Evolutionary conservation across 2,113 vertebrate genomes (phyloP).

Genomic region (Columbina picui): DNA sequence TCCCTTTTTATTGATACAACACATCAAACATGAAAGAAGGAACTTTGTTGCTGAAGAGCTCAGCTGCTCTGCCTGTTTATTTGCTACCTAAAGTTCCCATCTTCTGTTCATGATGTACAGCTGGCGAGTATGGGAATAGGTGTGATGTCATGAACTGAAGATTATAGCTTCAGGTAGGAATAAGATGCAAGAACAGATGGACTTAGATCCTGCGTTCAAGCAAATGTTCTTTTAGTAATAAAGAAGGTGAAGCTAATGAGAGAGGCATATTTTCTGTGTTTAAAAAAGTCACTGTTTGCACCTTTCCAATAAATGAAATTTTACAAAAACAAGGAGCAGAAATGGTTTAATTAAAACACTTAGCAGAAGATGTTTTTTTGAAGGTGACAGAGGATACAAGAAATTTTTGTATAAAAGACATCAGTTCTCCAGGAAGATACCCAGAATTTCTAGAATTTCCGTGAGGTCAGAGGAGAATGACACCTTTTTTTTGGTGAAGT

Average conservation of each 20-base stretch:
- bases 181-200: slow-evolving; percentile 37
- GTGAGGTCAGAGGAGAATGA: neutral
- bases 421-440: neutral
- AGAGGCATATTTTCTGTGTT: neutral
- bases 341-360: neutral
- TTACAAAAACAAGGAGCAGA: neutral
- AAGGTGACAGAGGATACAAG: neutral
- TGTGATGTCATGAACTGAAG: neutral
- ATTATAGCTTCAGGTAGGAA: slow-evolving; percentile 49
- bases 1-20: slow-evolving; percentile 46
- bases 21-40: neutral
- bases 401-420: neutral
- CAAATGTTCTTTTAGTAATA: neutral
- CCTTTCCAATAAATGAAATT: neutral
- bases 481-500: fast-evolving
- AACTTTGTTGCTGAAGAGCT: neutral
- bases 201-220: neutral
- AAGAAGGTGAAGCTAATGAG: neutral
- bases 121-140: neutral
- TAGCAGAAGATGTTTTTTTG: neutral
- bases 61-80: neutral
- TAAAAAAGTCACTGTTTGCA: neutral
- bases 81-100: neutral
- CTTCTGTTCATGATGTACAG: neutral
- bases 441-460: neutral